Evolutionary conservation across 2,113 vertebrate species (phyloP), one percentile per base, ranked within the genome.

Genomic region (Myotis lucifugus): DNA sequence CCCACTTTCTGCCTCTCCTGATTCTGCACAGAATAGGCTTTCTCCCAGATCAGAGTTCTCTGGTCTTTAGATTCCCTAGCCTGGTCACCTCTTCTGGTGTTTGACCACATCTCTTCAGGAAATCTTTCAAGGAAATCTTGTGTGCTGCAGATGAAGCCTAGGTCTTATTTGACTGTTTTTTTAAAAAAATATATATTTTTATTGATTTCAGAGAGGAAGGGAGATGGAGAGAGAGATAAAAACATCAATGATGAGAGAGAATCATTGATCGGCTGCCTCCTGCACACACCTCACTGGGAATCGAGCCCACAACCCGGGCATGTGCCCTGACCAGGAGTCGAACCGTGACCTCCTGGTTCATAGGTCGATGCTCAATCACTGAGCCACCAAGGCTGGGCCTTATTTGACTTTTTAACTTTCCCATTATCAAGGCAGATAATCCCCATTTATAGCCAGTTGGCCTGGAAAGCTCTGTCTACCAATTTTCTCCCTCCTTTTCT

Each of bases 401-500:
- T 61, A 61, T 61, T n/a, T 87, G 56, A 14, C 34, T 70, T 83
- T 37, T 14, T 27, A 34, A 48, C 54, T 54, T 52, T 86, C 11
- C 21, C 21, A 61, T 10, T 66, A 0, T 54, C 81, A 21, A n/a
- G 27, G 27, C 32, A 56, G 32, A 34, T 54, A 37, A 50, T 54
- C 10, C 25, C 42, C 42, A 37, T 61, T 52, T 37, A 52, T 4
- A 69, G 52, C 23, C 73, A 67, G 0, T 74, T 88, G 48, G 13
- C 67, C 23, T 82, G 64, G 61, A 32, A 79, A 86, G 56, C 25
- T 37, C n/a, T 72, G 32, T 82, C 46, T 85, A 7, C 76, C 18
- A 42, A 5, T 66, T 83, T 72, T 88, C 64, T 84, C 50, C 32
- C 9, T 90, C 42, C 77, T 96, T 94, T 95, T 84, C 66, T 66